Evolutionary conservation across 2,888 invertebrate species (phyloP).

Genomic region (Zygaena filipendulae): DNA sequence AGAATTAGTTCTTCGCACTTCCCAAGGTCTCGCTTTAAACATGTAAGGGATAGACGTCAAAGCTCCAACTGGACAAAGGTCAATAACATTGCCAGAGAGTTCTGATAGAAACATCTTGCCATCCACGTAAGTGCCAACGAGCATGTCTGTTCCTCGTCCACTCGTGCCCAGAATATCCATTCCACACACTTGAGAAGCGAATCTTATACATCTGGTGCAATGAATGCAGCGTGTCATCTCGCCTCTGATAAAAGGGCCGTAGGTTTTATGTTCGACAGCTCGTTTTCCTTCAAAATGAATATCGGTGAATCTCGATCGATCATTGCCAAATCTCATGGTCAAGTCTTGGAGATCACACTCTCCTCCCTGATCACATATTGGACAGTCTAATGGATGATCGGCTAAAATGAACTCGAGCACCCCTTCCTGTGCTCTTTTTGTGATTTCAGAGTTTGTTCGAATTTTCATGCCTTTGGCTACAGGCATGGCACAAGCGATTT

Average conservation of each 20-base stretch:
- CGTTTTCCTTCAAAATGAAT: slow-evolving; percentile 89
- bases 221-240: slow-evolving; percentile 99
- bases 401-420: slow-evolving; percentile 98
- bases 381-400: slow-evolving; percentile 99
- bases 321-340: slow-evolving; percentile 97
- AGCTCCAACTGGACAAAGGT: slow-evolving; percentile 98
- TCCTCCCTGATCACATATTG: slow-evolving; percentile 98
- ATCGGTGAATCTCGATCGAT: slow-evolving; percentile 91
- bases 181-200: slow-evolving; percentile 97
- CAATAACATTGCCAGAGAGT: slow-evolving; percentile 97
- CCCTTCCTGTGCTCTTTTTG: slow-evolving; percentile 73
- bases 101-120: slow-evolving; percentile 97
- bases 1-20: slow-evolving; percentile 78
- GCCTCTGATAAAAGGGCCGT: slow-evolving; percentile 96
- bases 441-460: slow-evolving; percentile 92
- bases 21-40: slow-evolving; percentile 98
- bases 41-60: slow-evolving; percentile 96
- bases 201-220: slow-evolving; percentile 97
- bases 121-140: slow-evolving; percentile 98
- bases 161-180: slow-evolving; percentile 94
- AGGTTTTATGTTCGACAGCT: slow-evolving; percentile 96
- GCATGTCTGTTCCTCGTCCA: slow-evolving; percentile 94
- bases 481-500: slow-evolving; percentile 98
- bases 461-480: slow-evolving; percentile 97
- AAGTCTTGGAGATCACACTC: slow-evolving; percentile 97